Evolutionary conservation across 2,113 vertebrate species (phyloP).

Genomic region (Tor tambroides): DNA sequence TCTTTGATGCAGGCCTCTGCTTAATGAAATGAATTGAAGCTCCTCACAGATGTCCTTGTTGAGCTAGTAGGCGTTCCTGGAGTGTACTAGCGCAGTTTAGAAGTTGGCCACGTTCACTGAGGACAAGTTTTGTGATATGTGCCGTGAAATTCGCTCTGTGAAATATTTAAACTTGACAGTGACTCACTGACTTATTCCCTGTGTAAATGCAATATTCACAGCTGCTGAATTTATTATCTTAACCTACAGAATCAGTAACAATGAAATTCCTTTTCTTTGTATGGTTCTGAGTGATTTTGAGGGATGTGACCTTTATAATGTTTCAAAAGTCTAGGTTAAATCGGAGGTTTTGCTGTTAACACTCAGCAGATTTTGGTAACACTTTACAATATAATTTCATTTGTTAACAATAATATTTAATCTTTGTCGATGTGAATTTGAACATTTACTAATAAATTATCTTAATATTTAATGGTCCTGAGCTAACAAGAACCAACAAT

Average conservation of each 20-base stretch:
- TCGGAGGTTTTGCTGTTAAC: background rate
- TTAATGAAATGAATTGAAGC: conserved; percentile 8
- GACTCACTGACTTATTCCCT: conserved; percentile 61
- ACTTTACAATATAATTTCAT: background rate
- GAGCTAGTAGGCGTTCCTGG: conserved; percentile 43
- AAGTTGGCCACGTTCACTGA: conserved; percentile 43
- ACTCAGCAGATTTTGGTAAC: background rate
- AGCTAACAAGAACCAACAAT: background rate
- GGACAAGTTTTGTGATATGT: conserved; percentile 60
- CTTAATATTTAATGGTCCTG: background rate
- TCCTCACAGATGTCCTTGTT: background rate
- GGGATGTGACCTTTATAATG: background rate
- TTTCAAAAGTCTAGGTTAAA: background rate
- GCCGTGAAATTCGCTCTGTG: conserved; percentile 59
- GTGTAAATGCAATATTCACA: conserved; percentile 45
- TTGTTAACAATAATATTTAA: no score
- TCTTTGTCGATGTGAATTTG: no score
- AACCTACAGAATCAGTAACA: conserved; percentile 11
- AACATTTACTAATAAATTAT: no score
- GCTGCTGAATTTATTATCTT: conserved; percentile 27
- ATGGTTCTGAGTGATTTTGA: background rate
- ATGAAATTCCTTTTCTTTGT: background rate
- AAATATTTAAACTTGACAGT: conserved; percentile 65
- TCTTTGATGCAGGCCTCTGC: background rate
- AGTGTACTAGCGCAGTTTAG: conserved; percentile 42